Conservation (phyloP, 2,113 vertebrate genomes). For the Laterallus jamaicensis region DNA sequence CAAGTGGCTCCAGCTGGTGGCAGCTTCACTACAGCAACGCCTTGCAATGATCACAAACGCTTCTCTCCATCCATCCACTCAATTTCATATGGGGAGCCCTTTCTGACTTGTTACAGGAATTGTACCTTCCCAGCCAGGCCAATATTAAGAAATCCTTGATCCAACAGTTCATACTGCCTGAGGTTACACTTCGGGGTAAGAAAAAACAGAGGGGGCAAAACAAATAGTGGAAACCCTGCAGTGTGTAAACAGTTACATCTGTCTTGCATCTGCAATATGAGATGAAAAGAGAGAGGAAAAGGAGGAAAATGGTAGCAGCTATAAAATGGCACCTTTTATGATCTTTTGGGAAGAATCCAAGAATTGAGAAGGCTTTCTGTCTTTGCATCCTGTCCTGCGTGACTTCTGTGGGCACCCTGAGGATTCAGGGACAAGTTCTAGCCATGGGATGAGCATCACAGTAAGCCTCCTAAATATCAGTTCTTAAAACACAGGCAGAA, state of each 20-base stretch:
- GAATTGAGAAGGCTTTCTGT: not conserved
- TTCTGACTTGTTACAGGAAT: not conserved
- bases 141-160: not conserved
- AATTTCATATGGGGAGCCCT: not conserved
- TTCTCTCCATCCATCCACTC: not conserved
- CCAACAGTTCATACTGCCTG: not conserved
- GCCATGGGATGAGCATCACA: not conserved
- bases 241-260: not conserved
- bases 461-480: not conserved
- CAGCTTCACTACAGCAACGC: not conserved
- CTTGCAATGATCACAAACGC: not conserved
- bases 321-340: not conserved
- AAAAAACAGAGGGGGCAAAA: not conserved
- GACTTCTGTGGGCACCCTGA: not conserved
- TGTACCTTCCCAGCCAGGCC: not conserved
- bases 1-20: not conserved
- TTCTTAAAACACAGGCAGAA: not conserved
- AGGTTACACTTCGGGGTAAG: not conserved
- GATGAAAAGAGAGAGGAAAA: not conserved
- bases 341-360: not conserved
- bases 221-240: not conserved
- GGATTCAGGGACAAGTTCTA: not conserved
- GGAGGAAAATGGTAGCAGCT: not conserved
- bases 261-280: not conserved
- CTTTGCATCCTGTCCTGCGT: not conserved